Percentiles rank a stretch among this genome's conserved stretches.
Evolutionary conservation across 2,888 invertebrate genomes (phyloP).

Genomic region (Coelinius sp.): DNA sequence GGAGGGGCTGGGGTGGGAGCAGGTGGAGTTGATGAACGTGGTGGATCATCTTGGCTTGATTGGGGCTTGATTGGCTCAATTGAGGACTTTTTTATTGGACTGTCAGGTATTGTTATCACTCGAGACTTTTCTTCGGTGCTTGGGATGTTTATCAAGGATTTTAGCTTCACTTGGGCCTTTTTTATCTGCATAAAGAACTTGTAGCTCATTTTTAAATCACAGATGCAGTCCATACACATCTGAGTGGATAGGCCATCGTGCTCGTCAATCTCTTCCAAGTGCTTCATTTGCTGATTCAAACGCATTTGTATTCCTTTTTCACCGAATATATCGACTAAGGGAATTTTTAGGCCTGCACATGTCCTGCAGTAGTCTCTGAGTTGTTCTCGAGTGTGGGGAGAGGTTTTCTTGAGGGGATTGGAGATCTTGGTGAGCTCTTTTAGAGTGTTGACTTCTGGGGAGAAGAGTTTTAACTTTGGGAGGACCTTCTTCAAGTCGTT

Average conservation of each 20-base stretch:
- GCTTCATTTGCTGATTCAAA: slow-evolving; percentile 65
- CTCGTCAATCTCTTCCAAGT: slow-evolving; percentile 62
- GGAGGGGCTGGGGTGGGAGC: not conserved
- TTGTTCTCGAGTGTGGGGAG: slow-evolving; percentile 43
- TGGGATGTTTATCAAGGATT: slow-evolving; percentile 48
- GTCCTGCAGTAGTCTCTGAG: slow-evolving; percentile 66
- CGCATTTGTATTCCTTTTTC: slow-evolving; percentile 67
- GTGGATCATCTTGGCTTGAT: not conserved
- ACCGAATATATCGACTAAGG: slow-evolving; percentile 67
- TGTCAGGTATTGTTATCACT: not conserved
- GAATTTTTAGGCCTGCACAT: slow-evolving; percentile 66
- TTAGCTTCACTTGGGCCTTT: slow-evolving; percentile 66
- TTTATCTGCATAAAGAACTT: slow-evolving; percentile 69
- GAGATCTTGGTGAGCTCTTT: slow-evolving; percentile 54
- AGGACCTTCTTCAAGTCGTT: slow-evolving; percentile 63
- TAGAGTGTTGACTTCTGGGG: slow-evolving; percentile 56
- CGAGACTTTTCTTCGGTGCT: not conserved
- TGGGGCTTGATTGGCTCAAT: slow-evolving; percentile 18
- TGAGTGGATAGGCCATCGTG: slow-evolving; percentile 64
- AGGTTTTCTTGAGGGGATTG: slow-evolving; percentile 17
- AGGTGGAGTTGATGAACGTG: not conserved
- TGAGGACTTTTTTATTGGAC: slow-evolving; percentile 27
- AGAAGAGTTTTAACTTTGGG: slow-evolving; percentile 60
- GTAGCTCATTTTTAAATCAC: slow-evolving; percentile 68
- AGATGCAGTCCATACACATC: slow-evolving; percentile 69